These are phyloP conservation scores for Andrena marginata DNA, from an alignment of 2,888 invertebrate species.

Conservation along the genomic window DNA sequence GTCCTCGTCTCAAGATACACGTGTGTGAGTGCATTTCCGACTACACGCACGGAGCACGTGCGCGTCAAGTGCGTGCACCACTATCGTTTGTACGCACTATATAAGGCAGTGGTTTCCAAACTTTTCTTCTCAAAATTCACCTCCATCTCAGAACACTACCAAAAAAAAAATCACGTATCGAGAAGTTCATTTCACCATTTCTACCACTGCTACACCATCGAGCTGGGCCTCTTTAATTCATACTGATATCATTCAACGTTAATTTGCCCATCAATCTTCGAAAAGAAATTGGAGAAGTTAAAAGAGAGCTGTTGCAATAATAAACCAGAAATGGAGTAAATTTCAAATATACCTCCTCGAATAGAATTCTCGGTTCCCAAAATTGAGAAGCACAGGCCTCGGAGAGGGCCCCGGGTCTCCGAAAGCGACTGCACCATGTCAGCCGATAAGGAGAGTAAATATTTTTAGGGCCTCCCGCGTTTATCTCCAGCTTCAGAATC, in stretches of 20 bases:
- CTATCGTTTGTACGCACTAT: constrained; percentile 56
- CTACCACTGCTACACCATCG: neutral
- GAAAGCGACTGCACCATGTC: constrained; percentile 40
- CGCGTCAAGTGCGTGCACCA: constrained; percentile 75
- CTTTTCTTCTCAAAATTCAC: constrained; percentile 62
- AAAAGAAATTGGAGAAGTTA: neutral
- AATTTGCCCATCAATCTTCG: no score
- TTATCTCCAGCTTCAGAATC: constrained; percentile 57
- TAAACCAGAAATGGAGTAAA: neutral
- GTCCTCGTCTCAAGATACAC: constrained; percentile 59
- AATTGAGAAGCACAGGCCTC: neutral
- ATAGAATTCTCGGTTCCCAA: neutral
- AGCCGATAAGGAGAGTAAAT: constrained; percentile 74
- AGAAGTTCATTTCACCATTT: neutral
- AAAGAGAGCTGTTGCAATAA: no score
- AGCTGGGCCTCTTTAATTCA: no score
- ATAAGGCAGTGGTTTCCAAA: constrained; percentile 47
- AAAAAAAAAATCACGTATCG: neutral
- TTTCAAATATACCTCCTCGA: constrained; percentile 1
- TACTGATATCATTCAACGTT: no score
- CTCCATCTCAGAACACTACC: neutral
- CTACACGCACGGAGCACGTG: constrained; percentile 72
- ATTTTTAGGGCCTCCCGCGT: constrained; percentile 74
- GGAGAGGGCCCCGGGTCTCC: neutral
- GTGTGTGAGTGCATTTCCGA: constrained; percentile 67